Percentiles rank a stretch among this genome's conserved stretches.
phyloP scores from a whole-genome alignment of 2,888 invertebrate species.

The Sminthurides aquaticus region DNA sequence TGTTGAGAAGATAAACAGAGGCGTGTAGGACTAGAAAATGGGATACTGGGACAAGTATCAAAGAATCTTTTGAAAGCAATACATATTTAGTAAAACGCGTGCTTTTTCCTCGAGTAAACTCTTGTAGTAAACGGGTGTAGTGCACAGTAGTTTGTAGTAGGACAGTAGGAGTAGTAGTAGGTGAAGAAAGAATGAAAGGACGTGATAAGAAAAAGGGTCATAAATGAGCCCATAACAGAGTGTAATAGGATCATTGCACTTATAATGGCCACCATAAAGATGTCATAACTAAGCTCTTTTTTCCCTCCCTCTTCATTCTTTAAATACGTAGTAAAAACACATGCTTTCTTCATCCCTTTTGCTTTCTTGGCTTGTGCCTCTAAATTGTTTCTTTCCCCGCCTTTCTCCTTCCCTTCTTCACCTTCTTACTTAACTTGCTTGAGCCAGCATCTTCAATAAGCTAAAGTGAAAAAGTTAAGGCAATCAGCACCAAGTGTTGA shows the following conservation, averaged over 20 bases:
- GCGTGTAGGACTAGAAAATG: background rate
- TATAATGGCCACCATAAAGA: slow-evolving; percentile 34
- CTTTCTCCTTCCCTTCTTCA: no score
- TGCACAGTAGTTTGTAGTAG: no score
- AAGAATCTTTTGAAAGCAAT: background rate
- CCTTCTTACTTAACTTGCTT: no score
- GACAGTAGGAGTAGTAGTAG: background rate
- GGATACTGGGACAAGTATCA: background rate
- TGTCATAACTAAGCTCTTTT: slow-evolving; percentile 31
- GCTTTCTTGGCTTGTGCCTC: background rate
- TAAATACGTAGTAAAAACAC: background rate
- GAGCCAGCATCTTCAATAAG: no score
- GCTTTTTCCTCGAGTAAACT: no score
- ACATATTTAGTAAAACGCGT: no score
- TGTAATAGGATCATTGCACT: slow-evolving; percentile 34
- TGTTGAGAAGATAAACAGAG: background rate
- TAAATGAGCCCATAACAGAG: slow-evolving; percentile 24
- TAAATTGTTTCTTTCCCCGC: no score
- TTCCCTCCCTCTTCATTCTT: slow-evolving; percentile 13
- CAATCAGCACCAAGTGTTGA: no score
- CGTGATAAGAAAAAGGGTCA: slow-evolving; percentile 26
- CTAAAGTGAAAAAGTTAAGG: no score
- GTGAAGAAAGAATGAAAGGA: background rate
- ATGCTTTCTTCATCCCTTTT: slow-evolving; percentile 1
- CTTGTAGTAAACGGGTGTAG: no score